Conservation (phyloP, 2,113 vertebrate species). For the Corvus hawaiiensis region DNA sequence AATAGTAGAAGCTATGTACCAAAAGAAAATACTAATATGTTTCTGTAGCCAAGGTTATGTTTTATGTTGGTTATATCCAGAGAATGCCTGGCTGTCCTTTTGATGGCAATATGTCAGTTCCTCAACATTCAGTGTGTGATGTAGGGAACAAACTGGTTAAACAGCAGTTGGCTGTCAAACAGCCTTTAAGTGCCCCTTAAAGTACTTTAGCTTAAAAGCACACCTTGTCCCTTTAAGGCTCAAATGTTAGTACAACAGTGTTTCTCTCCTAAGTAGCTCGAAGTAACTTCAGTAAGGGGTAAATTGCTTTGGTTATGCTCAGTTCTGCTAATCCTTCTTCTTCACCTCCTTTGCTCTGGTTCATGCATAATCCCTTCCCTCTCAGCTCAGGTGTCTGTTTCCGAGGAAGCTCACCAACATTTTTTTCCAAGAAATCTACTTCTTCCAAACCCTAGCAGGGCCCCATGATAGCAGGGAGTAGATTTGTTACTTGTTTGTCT, state of each 20-base stretch:
- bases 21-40: not conserved
- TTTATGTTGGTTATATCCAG: not conserved
- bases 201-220: not conserved
- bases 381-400: not conserved
- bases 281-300: not conserved
- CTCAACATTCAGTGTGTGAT: not conserved
- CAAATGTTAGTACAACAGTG: not conserved
- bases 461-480: not conserved
- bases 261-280: not conserved
- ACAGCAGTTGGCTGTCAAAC: not conserved
- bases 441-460: not conserved
- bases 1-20: not conserved
- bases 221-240: not conserved
- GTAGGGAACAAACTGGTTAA: not conserved
- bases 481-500: not conserved
- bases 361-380: not conserved
- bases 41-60: not conserved
- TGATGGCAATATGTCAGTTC: fast-evolving
- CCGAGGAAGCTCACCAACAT: not conserved
- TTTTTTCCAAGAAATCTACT: not conserved
- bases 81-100: not conserved
- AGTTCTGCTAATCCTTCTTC: not conserved
- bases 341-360: not conserved
- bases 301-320: not conserved
- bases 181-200: not conserved